Conservation (phyloP, 2,113 vertebrate genomes). For the Vulpes ferrilata region DNA sequence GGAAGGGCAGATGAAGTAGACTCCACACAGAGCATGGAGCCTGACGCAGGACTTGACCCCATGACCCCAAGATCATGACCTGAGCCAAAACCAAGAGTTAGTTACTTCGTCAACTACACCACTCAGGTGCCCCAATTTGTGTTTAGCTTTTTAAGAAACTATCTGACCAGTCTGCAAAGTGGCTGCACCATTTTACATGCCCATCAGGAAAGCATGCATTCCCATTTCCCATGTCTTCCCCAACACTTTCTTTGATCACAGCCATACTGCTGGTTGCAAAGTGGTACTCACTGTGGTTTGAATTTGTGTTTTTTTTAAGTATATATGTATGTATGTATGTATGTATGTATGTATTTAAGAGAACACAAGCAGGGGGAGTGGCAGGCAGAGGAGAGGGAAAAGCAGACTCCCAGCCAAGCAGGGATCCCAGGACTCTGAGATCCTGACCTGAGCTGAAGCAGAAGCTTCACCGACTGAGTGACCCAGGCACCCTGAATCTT, state of each 20-base stretch:
- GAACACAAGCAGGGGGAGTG: no score
- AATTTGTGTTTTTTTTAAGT: no score
- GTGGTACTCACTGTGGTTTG: neutral
- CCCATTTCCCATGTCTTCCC: neutral
- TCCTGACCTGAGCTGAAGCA: no score
- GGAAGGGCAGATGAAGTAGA: neutral
- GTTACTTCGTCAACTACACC: neutral
- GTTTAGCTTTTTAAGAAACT: neutral
- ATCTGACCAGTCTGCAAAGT: neutral
- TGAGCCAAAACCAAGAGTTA: neutral
- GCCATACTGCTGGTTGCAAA: neutral
- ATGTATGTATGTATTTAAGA: no score
- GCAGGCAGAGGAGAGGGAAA: no score
- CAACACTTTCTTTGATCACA: neutral
- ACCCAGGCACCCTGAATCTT: no score
- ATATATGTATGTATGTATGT: no score
- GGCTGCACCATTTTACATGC: neutral
- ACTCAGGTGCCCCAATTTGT: neutral
- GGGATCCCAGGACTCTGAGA: no score
- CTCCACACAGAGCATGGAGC: neutral
- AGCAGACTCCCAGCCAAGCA: no score
- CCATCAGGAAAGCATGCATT: accelerated
- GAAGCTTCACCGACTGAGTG: no score
- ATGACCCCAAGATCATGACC: neutral
- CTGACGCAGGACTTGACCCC: neutral